Percentiles rank a stretch among this genome's conserved stretches.
These are phyloP conservation scores for Spatulosminthurus flaviceps DNA, from an alignment of 2,888 invertebrate species.

Conservation along the genomic window DNA sequence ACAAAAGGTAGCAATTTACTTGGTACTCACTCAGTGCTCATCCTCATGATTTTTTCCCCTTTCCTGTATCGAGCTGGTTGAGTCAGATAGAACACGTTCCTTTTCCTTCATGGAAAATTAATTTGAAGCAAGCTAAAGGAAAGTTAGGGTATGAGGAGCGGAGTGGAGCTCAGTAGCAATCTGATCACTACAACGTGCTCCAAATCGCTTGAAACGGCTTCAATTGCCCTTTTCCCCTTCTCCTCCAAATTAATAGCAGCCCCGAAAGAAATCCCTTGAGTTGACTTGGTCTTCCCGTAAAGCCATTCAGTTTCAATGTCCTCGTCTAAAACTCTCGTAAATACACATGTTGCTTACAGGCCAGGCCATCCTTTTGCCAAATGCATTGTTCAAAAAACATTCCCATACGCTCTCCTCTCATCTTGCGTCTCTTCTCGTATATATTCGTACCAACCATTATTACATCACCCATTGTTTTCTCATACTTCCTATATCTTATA, in stretches of 20 bases:
- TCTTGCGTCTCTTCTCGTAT: no score
- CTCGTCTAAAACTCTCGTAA: background rate
- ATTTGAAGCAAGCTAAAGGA: constrained; percentile 51
- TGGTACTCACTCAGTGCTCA: constrained; percentile 53
- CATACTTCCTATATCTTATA: no score
- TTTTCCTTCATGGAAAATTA: constrained; percentile 56
- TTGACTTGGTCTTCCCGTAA: constrained; percentile 35
- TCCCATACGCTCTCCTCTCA: no score
- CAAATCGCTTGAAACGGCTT: constrained; percentile 54
- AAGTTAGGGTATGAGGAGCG: constrained; percentile 20
- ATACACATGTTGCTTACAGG: constrained; percentile 7
- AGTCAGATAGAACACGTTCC: constrained; percentile 58
- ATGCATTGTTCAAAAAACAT: no score
- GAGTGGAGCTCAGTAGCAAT: constrained; percentile 32
- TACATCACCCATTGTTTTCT: no score
- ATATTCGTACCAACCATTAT: no score
- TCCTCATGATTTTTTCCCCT: constrained; percentile 44
- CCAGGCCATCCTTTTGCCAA: background rate
- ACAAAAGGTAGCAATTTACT: constrained; percentile 57
- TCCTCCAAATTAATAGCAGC: constrained; percentile 44
- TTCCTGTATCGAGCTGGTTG: constrained; percentile 41
- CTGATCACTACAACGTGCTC: constrained; percentile 49
- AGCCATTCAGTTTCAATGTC: constrained; percentile 24
- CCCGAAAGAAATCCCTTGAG: constrained; percentile 42
- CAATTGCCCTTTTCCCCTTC: constrained; percentile 49